Base-by-base conservation (phyloP, 64 coral and sea anemone genomes). In the Trachythela sp. region DNA sequence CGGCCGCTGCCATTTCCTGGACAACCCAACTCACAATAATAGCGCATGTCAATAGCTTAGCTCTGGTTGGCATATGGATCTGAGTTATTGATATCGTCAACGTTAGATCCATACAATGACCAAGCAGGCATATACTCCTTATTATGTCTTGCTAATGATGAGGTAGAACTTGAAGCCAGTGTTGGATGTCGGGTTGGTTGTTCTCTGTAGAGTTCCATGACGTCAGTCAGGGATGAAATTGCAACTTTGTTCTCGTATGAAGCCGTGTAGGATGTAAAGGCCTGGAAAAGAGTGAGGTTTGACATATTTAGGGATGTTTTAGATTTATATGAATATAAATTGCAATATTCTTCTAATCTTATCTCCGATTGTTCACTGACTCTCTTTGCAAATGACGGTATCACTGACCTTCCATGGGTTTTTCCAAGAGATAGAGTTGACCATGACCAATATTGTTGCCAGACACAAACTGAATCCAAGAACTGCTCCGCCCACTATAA, bases 401-500 rank as follows among this genome's bases (percentile, higher is more conserved):
- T 80, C 7, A 34, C 31, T 68, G 2, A 80, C 75, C 75, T 80
- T 80, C 75, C 75, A 80, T 6, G 75, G 75, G 30, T 80, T 80
- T 80, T 80, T 80, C 75, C 75, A 80, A 2, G 75, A 80, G 0
- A 80, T 15, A 5, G 75, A 80, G 75, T 80, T 80, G 37, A 80
- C 35, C 13, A 80, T 80, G 0, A 80, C 75, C 75, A 80, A 80
- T 80, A 80, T 34, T 80, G 75, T 15, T 17, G 75, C 75, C 15
- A 80, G 8, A 37, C 75, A 80, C 9, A 80, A 39, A 10, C 8
- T 36, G 18, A 37, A 80, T 37, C 75, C 75, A 80, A 80, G 13
- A 35, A 35, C 20, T 35, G 75, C 31, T 29, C 75, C 75, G 15
- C 33, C 75, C 15, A 80, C 33, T 37, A 80, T 80, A 0, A 35